Evolutionary conservation across 2,888 invertebrate species (phyloP), one percentile per base, ranked within the genome.

Genomic region (Euplexia lucipara): DNA sequence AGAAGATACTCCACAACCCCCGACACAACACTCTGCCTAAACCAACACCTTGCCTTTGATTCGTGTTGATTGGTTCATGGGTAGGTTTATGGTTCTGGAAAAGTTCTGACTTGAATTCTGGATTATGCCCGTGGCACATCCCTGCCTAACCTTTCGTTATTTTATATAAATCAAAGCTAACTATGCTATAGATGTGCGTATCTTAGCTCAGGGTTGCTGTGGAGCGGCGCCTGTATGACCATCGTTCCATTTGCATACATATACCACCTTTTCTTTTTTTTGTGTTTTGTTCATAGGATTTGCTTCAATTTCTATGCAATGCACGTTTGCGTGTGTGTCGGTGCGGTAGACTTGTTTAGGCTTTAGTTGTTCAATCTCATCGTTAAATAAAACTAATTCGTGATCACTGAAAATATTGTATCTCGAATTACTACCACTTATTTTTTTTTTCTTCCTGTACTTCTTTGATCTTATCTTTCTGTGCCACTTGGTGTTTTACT

Each of bases 221-320:
- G 41, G 26, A 41, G 1, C 12, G n/a, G 5, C 1, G 10, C 34
- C 39, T n/a, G 3, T 48, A 26, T 8, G 2, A 12, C 34, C 39
- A 47, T 32, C 53, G 49, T 42, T 66, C 49, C 37, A 45, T 45
- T 78, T 67, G 79, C 51, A 59, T 78, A 44, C 37, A 42, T 44
- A 52, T 48, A 22, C 32, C 6, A 16, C 35, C 30, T 62, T 30
- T 34, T 20, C 12, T 45, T 3, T 3, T 49, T 51, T 53, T 34
- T 56, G n/a, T 42, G 5, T 30, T 32, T 16, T 42, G 4, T 34
- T 49, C 63, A 57, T 57, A 32, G 22, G 48, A 26, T 30, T 72
- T 48, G 32, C 20, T 7, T 32, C n/a, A 18, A 54, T 57, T 78
- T 26, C n/a, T 41, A 65, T 65, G 52, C 63, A 12, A 14, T 22